phyloP scores from a whole-genome alignment of 2,113 vertebrate species.

The Catharus fuscescens region DNA sequence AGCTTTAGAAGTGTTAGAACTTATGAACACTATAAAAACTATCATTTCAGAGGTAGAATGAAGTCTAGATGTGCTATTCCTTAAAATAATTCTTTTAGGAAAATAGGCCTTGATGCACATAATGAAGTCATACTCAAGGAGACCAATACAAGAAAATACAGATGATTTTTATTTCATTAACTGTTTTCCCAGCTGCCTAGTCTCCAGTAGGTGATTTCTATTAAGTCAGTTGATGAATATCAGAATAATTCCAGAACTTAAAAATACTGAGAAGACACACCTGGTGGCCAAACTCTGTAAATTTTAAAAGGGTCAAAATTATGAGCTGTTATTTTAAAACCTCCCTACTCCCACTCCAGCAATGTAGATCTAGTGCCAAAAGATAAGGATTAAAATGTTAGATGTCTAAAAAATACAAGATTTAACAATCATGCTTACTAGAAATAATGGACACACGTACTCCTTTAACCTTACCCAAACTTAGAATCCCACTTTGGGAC shows the following conservation, averaged over 20 bases:
- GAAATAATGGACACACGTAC: not conserved
- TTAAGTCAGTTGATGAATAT: not conserved
- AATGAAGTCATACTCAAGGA: not conserved
- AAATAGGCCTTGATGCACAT: not conserved
- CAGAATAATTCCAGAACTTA: not conserved
- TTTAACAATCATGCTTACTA: not conserved
- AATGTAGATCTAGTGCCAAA: slow-evolving; percentile 21
- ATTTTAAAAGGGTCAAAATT: not conserved
- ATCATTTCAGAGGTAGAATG: not conserved
- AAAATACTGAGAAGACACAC: not conserved
- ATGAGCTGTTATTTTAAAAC: slow-evolving; percentile 13
- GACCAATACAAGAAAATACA: not conserved
- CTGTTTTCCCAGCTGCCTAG: not conserved
- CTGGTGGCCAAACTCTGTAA: not conserved
- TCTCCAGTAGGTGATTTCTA: not conserved
- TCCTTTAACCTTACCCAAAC: not conserved
- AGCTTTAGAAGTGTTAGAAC: not conserved
- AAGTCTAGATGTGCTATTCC: not conserved
- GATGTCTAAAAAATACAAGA: not conserved
- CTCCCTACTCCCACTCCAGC: slow-evolving; percentile 19
- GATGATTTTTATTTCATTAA: not conserved
- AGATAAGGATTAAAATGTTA: not conserved
- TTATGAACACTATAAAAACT: not conserved
- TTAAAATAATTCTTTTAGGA: not conserved
- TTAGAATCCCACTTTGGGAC: not conserved